Conservation (phyloP, 2,113 vertebrate genomes). For the Cygnus atratus region DNA sequence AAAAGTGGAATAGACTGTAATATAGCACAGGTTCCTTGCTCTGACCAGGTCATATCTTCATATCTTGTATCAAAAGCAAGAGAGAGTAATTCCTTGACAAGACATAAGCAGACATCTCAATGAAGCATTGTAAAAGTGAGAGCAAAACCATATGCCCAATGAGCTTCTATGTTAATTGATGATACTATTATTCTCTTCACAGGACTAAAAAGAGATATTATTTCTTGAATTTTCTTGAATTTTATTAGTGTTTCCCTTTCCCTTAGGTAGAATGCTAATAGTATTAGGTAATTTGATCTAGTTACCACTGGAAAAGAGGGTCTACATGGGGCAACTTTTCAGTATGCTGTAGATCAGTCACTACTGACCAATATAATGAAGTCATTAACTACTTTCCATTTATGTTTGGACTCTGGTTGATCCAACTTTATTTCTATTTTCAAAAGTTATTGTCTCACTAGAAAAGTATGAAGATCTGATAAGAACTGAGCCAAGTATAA, state of each 20-base stretch:
- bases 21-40: neutral
- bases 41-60: neutral
- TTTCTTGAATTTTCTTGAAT: neutral
- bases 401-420: neutral
- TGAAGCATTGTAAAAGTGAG: neutral
- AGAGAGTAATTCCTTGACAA: neutral
- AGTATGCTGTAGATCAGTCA: neutral
- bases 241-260: neutral
- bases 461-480: conserved; percentile 28
- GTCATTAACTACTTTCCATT: neutral
- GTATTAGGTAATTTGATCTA: neutral
- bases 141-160: neutral
- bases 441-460: neutral
- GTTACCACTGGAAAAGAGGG: neutral
- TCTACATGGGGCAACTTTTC: neutral
- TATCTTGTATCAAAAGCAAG: neutral
- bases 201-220: neutral
- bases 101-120: neutral
- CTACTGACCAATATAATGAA: neutral
- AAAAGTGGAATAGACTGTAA: neutral
- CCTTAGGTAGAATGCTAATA: neutral
- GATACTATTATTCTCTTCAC: neutral
- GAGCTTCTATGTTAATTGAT: neutral
- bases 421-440: neutral
- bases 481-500: neutral